These are phyloP conservation scores for Collichthys lucidus DNA, from an alignment of 2,113 vertebrate species.

Conservation along the genomic window DNA sequence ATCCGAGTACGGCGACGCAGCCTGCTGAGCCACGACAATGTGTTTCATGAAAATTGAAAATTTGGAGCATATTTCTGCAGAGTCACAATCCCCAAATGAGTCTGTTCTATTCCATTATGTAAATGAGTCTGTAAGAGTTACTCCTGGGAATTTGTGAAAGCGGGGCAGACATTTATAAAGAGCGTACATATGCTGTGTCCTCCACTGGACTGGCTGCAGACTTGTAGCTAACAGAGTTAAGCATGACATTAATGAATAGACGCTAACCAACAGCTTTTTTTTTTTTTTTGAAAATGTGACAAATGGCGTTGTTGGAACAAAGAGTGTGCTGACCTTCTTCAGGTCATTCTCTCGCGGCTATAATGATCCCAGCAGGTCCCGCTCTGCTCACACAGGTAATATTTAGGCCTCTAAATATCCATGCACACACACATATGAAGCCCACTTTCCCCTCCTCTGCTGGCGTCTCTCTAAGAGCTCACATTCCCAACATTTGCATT, in stretches of 20 bases:
- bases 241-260: constrained; percentile 43
- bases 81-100: constrained; percentile 72
- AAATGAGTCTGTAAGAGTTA: constrained; percentile 69
- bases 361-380: constrained; percentile 54
- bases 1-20: constrained; percentile 22
- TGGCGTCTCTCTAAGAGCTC: constrained; percentile 40
- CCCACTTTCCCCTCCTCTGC: constrained; percentile 26
- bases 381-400: constrained; percentile 23
- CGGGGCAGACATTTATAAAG: constrained; percentile 50
- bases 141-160: constrained; percentile 63
- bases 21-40: constrained; percentile 49
- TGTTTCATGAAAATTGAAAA: constrained; percentile 71
- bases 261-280: constrained; percentile 13
- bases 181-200: constrained; percentile 15
- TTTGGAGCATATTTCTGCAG: constrained; percentile 68
- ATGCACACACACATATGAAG: constrained; percentile 12
- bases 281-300: constrained; percentile 15
- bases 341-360: constrained; percentile 40
- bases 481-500: constrained; percentile 80
- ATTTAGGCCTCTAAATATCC: constrained; percentile 33
- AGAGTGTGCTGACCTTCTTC: constrained; percentile 54
- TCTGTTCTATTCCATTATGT: constrained; percentile 75
- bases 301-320: constrained; percentile 19
- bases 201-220: constrained; percentile 18
- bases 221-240: constrained; percentile 19